Conservation (phyloP, 2,888 invertebrate species). For the Mellilla xanthometata region DNA sequence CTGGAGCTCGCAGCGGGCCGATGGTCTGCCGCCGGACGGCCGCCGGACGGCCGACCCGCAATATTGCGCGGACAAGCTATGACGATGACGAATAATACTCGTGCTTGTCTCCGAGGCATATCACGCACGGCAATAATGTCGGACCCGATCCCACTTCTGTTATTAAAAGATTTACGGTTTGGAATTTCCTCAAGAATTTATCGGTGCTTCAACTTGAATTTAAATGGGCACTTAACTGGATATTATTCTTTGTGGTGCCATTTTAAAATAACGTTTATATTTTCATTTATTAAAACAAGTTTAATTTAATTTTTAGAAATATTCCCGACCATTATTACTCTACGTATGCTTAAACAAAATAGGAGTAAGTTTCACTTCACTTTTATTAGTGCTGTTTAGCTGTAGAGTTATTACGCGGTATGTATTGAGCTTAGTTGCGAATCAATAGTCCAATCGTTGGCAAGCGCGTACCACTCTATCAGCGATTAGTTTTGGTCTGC, state of each 20-base stretch:
- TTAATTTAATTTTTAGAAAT: too few relatives aligned
- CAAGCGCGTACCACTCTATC: conserved; percentile 75
- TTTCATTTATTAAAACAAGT: neutral
- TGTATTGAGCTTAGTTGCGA: conserved; percentile 45
- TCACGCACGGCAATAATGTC: conserved; percentile 14
- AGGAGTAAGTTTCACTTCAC: too few relatives aligned
- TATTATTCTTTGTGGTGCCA: neutral
- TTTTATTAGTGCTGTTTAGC: conserved; percentile 13
- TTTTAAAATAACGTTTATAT: too few relatives aligned
- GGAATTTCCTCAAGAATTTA: conserved; percentile 27
- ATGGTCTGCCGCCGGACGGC: conserved; percentile 35
- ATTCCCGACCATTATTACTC: too few relatives aligned
- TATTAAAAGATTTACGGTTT: conserved; percentile 18
- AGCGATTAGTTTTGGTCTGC: conserved; percentile 78
- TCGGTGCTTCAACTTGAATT: conserved; percentile 15
- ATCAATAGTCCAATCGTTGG: conserved; percentile 75
- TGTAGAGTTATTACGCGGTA: conserved; percentile 32
- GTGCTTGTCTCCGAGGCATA: conserved; percentile 23
- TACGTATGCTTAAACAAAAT: too few relatives aligned
- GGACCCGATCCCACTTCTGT: conserved; percentile 10
- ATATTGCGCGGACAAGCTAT: conserved; percentile 29
- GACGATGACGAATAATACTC: conserved; percentile 29
- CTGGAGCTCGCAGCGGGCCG: conserved; percentile 36
- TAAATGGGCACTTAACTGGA: neutral
- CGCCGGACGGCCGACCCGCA: conserved; percentile 33